These are phyloP conservation scores for Atta texana DNA, from an alignment of 1,140 invertebrate genomes.

Conservation along the genomic window DNA sequence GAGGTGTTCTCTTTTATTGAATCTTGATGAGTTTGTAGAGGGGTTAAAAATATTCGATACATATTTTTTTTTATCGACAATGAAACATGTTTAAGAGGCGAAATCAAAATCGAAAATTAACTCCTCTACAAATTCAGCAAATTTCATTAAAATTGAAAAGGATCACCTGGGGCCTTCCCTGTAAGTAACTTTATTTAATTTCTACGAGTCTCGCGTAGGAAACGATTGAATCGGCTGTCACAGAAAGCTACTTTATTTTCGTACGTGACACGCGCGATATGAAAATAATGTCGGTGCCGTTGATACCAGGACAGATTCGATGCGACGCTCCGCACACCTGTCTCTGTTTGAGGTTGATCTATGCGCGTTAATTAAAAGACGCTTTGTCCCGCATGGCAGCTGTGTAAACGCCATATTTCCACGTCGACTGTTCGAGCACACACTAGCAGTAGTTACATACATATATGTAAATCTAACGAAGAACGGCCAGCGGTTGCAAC, in stretches of 20 bases:
- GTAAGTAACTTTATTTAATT: background rate
- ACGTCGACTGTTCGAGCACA: background rate
- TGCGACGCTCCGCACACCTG: conserved; percentile 32
- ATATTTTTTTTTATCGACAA: too few relatives aligned
- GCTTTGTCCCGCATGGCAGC: conserved; percentile 52
- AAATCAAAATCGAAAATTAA: too few relatives aligned
- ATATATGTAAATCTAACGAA: background rate
- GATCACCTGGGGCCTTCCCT: too few relatives aligned
- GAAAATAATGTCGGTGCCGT: conserved; percentile 27
- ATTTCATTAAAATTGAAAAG: too few relatives aligned
- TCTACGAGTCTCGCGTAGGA: background rate
- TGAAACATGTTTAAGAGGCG: too few relatives aligned
- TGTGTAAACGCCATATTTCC: conserved; percentile 56
- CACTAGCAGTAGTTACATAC: background rate
- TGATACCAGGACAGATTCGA: conserved; percentile 18
- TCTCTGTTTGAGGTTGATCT: conserved; percentile 50
- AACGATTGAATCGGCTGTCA: background rate
- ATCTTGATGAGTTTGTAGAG: too few relatives aligned
- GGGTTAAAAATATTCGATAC: too few relatives aligned
- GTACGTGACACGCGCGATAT: conserved; percentile 30
- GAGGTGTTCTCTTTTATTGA: too few relatives aligned
- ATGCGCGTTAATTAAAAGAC: conserved; percentile 59
- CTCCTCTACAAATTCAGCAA: too few relatives aligned
- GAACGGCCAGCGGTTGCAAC: background rate
- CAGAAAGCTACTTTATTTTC: conserved; percentile 16